Conservation (phyloP, 2,888 invertebrate genomes). For the Drosophila subsilvestris region DNA sequence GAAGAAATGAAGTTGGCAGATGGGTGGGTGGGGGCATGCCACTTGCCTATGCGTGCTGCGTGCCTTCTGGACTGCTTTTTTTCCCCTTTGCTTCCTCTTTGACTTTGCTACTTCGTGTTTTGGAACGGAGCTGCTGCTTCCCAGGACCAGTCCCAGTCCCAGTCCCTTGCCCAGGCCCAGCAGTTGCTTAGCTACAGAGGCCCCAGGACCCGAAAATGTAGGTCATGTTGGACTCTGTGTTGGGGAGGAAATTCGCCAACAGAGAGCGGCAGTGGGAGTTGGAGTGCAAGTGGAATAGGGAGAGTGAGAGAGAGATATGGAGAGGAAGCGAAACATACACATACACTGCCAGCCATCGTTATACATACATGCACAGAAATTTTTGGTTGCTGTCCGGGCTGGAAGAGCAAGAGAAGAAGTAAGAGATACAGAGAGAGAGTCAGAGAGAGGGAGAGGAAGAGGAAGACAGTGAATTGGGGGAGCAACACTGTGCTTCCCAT, state of each 20-base stretch:
- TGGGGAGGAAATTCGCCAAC: background rate
- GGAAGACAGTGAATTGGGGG: constrained; percentile 1
- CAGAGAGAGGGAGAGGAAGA: constrained; percentile 14
- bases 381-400: constrained; percentile 5
- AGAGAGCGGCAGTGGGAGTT: background rate
- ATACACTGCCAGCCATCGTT: constrained; percentile 31
- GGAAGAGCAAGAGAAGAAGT: constrained; percentile 4
- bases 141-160: constrained; percentile 20
- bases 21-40: constrained; percentile 26
- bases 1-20: background rate
- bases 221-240: constrained; percentile 60
- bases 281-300: background rate
- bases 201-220: constrained; percentile 59
- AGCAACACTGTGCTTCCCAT: constrained; percentile 50
- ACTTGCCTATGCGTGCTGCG: constrained; percentile 71
- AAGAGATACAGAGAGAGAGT: background rate
- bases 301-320: background rate
- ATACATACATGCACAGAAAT: constrained; percentile 42
- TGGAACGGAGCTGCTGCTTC: constrained; percentile 13
- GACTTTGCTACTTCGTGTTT: constrained; percentile 14
- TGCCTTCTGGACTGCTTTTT: constrained; percentile 40
- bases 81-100: background rate
- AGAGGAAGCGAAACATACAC: constrained; percentile 4
- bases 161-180: constrained; percentile 28
- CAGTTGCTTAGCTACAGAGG: constrained; percentile 66